A percentile compares a stretch with the other conserved stretches of the same genome.
phyloP scores from a whole-genome alignment of 2,113 vertebrate species.

The Cygnus buccinator region DNA sequence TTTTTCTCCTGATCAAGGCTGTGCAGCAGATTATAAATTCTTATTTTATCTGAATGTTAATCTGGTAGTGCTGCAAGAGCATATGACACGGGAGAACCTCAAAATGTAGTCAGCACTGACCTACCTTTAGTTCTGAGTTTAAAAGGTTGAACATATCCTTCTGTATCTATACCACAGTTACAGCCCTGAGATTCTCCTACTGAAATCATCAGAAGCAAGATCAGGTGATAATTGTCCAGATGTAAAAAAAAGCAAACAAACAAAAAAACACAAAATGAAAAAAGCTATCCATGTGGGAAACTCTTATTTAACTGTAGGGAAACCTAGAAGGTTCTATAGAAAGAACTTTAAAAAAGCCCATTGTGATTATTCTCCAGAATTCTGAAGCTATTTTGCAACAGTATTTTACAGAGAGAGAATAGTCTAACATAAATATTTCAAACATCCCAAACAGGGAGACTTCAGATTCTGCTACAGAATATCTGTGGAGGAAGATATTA shows the following conservation, averaged over 20 bases:
- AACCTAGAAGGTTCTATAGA: neutral
- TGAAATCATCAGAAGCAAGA: neutral
- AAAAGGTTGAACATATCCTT: neutral
- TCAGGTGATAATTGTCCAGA: neutral
- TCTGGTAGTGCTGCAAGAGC: neutral
- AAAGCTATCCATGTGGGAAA: neutral
- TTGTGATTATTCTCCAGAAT: neutral
- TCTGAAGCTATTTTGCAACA: neutral
- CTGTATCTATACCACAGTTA: neutral
- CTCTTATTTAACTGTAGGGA: neutral
- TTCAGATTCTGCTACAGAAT: neutral
- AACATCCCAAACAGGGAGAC: neutral
- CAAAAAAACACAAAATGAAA: too few species aligned
- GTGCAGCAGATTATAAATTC: neutral
- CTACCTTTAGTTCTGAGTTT: neutral
- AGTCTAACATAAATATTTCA: neutral
- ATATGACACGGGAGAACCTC: neutral
- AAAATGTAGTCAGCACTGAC: slow-evolving; percentile 2
- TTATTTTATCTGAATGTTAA: neutral
- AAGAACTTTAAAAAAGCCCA: neutral
- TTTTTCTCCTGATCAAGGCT: neutral
- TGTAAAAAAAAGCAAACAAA: neutral
- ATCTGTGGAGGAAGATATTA: neutral
- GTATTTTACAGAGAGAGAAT: neutral
- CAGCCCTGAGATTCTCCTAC: neutral